Evolutionary conservation across 2,797 vertebrate species (phyloP), one percentile per base, ranked within the genome.

Genomic region (Oophaga sylvatica): DNA sequence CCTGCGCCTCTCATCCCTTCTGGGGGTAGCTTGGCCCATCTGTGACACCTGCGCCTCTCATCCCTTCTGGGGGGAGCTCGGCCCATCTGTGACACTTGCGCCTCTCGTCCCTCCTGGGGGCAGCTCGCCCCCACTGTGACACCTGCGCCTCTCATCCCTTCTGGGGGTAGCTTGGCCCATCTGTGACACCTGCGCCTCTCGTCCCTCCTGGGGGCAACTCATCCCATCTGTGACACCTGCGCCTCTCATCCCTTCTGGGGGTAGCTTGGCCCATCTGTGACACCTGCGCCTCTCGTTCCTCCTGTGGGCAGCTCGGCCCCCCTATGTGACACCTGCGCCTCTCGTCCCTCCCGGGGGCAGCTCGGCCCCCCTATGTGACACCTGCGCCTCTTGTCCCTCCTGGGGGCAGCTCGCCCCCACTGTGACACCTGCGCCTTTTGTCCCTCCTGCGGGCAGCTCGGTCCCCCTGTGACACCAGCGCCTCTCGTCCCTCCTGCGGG

Each of bases 251-350:
- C 48, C 11, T 11, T 6, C 48, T 53, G 48, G 48, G 11, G 48
- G 48, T 1, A 6, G 48, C 48, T 53, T 1, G 1, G 48, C 6
- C 48, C 7, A 4, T 53, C 85, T 53, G 48, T 53, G 48, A 53
- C 48, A 53, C 48, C 48, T 9, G 48, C 11, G 5, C 48, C 48
- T 92, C 63, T 92, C 90, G 9, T 95, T 93, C 26, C 94, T 93
- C 65, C 48, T 53, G 48, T 0, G 11, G 48, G 48, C 48, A 6
- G 48, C 48, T 53, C 48, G 48, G 48, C 7, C 48, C 48, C 48
- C 9, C 48, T 11, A 53, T 12, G 65, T 29, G 9, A 65, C 62
- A 65, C 19, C 48, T 9, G 19, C 20, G 1, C 17, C 9, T 45
- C 19, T 20, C 22, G 2, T 73, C 19, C 35, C 2, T 3, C 9